Conservation (phyloP, 2,113 vertebrate species). For the Synchiropus splendidus region DNA sequence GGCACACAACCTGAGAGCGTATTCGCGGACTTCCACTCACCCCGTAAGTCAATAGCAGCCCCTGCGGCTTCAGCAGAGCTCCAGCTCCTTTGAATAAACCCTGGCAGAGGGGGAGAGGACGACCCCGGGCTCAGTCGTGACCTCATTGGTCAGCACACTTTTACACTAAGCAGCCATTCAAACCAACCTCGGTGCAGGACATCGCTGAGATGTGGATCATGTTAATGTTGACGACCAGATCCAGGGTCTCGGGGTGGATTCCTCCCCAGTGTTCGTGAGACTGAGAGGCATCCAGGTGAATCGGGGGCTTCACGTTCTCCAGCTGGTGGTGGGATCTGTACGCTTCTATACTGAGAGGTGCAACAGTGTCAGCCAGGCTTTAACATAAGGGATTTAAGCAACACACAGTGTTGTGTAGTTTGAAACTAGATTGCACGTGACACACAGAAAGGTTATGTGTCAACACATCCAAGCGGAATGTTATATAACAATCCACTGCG, state of each 20-base stretch:
- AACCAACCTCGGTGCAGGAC: conserved; percentile 81
- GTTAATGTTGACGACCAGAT: conserved; percentile 87
- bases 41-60: conserved; percentile 81
- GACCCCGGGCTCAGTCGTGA: neutral
- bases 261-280: conserved; percentile 78
- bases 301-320: conserved; percentile 76
- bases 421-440: too few species aligned
- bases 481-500: too few species aligned
- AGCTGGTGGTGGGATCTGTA: conserved; percentile 59
- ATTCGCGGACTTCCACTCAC: conserved; percentile 67
- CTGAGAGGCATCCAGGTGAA: conserved; percentile 77
- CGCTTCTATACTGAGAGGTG: conserved; percentile 65
- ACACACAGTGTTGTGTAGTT: too few species aligned
- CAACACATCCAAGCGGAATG: too few species aligned
- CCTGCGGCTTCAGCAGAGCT: conserved; percentile 75
- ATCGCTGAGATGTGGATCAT: conserved; percentile 84
- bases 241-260: conserved; percentile 65
- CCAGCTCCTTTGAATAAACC: conserved; percentile 84
- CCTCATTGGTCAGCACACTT: too few species aligned
- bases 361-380: too few species aligned
- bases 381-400: too few species aligned
- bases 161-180: too few species aligned
- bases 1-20: neutral
- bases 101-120: conserved; percentile 43
- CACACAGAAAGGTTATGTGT: too few species aligned